Evolutionary conservation across 2,888 invertebrate genomes (phyloP).

Genomic region (Dynastes grantii): DNA sequence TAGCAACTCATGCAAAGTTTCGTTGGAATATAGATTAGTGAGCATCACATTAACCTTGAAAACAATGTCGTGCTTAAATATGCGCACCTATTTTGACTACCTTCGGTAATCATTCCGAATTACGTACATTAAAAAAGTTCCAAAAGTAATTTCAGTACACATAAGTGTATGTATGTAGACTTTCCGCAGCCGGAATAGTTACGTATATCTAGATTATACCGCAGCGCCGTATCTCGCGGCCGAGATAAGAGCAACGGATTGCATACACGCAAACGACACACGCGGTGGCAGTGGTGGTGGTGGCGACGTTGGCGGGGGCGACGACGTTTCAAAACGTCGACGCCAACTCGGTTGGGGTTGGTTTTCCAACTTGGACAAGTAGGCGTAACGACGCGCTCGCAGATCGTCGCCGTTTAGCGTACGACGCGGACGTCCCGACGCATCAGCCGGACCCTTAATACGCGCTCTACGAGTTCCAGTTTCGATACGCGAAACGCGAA

Average conservation of each 20-base stretch:
- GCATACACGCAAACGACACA: conserved; percentile 54
- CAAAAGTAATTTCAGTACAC: conserved; percentile 39
- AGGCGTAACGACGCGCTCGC: conserved; percentile 59
- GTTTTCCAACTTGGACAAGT: conserved; percentile 53
- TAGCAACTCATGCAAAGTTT: too few relatives aligned
- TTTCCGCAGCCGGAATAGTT: conserved; percentile 32
- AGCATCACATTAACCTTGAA: conserved; percentile 5
- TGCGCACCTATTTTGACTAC: conserved; percentile 2
- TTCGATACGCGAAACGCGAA: conserved; percentile 5
- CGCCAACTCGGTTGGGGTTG: conserved; percentile 53
- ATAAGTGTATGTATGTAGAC: background rate
- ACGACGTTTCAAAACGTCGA: conserved; percentile 25
- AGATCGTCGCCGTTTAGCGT: conserved; percentile 57
- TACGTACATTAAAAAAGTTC: conserved; percentile 18
- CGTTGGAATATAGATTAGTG: too few relatives aligned
- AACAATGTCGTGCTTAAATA: background rate
- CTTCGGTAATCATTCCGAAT: background rate
- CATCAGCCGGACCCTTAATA: conserved; percentile 5
- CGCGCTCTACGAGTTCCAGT: conserved; percentile 5
- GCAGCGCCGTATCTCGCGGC: conserved; percentile 40
- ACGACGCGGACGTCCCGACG: conserved; percentile 53
- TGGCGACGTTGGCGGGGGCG: too few relatives aligned
- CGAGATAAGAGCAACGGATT: conserved; percentile 56
- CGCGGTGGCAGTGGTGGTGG: conserved; percentile 45
- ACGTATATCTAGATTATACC: conserved; percentile 13